Evolutionary conservation across 1,140 invertebrate species (phyloP).

Genomic region (Thaumetopoea pityocampa): DNA sequence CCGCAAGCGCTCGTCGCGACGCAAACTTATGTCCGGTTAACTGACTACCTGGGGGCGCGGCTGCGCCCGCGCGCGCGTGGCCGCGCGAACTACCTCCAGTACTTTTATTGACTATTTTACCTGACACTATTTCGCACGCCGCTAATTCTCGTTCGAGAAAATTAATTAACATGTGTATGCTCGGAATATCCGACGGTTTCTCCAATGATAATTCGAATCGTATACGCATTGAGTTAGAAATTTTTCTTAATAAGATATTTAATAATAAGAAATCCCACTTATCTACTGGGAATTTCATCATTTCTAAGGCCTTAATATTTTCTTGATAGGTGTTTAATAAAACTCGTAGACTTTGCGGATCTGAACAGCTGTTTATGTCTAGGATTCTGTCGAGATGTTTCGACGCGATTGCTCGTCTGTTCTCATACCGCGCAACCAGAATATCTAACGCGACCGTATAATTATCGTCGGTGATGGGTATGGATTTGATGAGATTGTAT

Average conservation of each 20-base stretch:
- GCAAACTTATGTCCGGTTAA: background rate
- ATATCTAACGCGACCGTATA: no score
- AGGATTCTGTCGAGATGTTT: no score
- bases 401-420: no score
- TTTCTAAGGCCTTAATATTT: no score
- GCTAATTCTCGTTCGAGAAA: background rate
- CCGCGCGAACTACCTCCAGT: no score
- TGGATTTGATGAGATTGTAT: background rate
- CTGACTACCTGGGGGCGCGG: no score
- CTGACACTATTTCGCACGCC: background rate
- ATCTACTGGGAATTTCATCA: no score
- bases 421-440: no score
- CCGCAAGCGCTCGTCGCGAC: background rate
- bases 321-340: no score
- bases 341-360: no score
- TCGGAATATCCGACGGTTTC: background rate
- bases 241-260: background rate
- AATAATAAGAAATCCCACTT: background rate
- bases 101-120: background rate
- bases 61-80: no score
- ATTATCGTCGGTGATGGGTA: background rate
- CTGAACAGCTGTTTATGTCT: no score
- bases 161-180: background rate
- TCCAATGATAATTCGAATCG: background rate
- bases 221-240: conserved; percentile 1